Base-by-base conservation (phyloP, 2,888 invertebrate genomes). In the Caenorhabditis imperialis region DNA sequence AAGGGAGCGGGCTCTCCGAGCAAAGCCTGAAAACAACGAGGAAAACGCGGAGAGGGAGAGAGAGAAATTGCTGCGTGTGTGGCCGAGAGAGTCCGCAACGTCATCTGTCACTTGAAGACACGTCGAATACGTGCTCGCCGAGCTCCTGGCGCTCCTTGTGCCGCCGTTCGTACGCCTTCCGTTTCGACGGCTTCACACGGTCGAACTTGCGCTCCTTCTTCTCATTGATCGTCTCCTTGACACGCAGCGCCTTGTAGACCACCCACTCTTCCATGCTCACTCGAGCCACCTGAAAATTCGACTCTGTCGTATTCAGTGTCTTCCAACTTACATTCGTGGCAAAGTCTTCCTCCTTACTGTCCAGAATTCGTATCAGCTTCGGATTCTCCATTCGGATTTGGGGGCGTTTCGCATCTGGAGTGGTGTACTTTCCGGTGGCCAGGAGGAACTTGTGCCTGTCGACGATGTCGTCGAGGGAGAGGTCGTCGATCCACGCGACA, bases 381-480 rank as follows among this genome's bases (percentile, higher is more conserved):
- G 82, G 81, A 69, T 82, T 82, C 48, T 82, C 78, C 67, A 71
- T 20, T 7, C 60, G 70, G 44, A 67, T 72, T 37, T 82, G 82
- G 10, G 78, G 81, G 20, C 69, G 55, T 55, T 87, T 87, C 35
- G 81, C 75, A 63, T 87, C 87, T 14, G 87, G 87, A 3, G 71
- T 81, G 7, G 72, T 47, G 65, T 85, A 87, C 54, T 78, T 78
- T 16, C 86, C 86, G 22, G 81, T 75, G 27, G 82, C 78, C 20
- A 73, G n/a, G 20, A 86, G 62, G 38, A 84, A 86, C 25, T 80
- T 70, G 60, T 82, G 82, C 0, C 82, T 75, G 33, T 62, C 60
- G 30, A 67, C 67, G 12, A 82, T 67, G 2, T 82, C 77, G 20
- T 81, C 78, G 16, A 81, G 33, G 0, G 67, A 14, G 18, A 76